These are phyloP conservation scores for Polylopha cassiicola DNA, from an alignment of 2,888 invertebrate genomes.

Conservation along the genomic window DNA sequence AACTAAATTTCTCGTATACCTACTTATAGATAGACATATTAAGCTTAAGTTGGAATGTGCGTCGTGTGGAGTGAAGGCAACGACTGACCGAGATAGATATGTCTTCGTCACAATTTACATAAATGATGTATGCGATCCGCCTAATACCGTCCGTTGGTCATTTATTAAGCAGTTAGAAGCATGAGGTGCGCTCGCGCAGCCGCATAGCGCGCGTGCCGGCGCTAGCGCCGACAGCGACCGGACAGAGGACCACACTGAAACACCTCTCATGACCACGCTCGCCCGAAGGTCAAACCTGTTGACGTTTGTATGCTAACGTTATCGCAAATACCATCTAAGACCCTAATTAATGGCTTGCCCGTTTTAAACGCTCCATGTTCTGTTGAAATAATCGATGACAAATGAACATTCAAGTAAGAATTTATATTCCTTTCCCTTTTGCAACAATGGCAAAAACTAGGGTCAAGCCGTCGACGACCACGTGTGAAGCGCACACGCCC, in stretches of 20 bases:
- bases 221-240: constrained; percentile 58
- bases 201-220: constrained; percentile 71
- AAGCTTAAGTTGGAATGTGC: constrained; percentile 61
- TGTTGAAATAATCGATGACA: not conserved
- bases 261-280: constrained; percentile 36
- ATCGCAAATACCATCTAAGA: constrained; percentile 10
- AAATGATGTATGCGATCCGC: constrained; percentile 75
- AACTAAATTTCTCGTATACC: too few relatives aligned
- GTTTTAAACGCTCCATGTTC: not conserved
- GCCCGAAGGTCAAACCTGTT: constrained; percentile 57
- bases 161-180: constrained; percentile 66
- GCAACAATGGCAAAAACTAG: constrained; percentile 12
- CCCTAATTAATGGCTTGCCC: constrained; percentile 6
- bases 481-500: constrained; percentile 51
- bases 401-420: constrained; percentile 4
- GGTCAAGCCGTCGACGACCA: constrained; percentile 37
- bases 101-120: constrained; percentile 78
- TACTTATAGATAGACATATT: constrained; percentile 52
- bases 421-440: not conserved
- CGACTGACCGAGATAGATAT: constrained; percentile 64
- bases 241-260: constrained; percentile 64
- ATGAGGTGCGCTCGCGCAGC: constrained; percentile 46
- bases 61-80: constrained; percentile 68
- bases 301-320: constrained; percentile 47
- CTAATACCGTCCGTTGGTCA: constrained; percentile 70